These are phyloP conservation scores for Eilema caniola DNA, from an alignment of 2,888 invertebrate genomes.

Conservation along the genomic window DNA sequence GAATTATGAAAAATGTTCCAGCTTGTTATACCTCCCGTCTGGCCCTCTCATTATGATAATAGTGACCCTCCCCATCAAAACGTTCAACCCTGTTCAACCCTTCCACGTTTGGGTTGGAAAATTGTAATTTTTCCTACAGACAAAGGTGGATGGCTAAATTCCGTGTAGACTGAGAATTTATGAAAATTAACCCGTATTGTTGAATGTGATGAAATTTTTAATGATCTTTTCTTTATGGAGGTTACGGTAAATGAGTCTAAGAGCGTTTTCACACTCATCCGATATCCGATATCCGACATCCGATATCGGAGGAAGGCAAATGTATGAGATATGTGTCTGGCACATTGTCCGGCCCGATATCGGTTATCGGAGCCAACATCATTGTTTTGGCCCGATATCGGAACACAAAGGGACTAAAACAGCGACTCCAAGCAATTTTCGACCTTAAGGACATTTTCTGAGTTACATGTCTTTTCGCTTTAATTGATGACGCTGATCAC, in stretches of 20 bases:
- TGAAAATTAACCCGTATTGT: slow-evolving; percentile 21
- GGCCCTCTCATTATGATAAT: slow-evolving; percentile 51
- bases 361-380: too few species aligned
- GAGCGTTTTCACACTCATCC: too few species aligned
- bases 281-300: too few species aligned
- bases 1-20: slow-evolving; percentile 55
- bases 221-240: slow-evolving; percentile 10
- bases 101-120: slow-evolving; percentile 25
- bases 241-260: background rate
- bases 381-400: too few species aligned
- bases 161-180: slow-evolving; percentile 22
- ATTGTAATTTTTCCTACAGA: slow-evolving; percentile 24
- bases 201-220: slow-evolving; percentile 21
- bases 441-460: too few species aligned
- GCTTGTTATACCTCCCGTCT: slow-evolving; percentile 51
- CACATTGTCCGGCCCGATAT: too few species aligned
- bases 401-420: too few species aligned
- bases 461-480: too few species aligned
- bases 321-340: too few species aligned
- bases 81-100: slow-evolving; percentile 46
- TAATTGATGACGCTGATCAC: too few species aligned
- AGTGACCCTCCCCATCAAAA: slow-evolving; percentile 40
- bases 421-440: too few species aligned
- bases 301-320: too few species aligned
- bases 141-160: slow-evolving; percentile 23